Percentiles rank a stretch among this genome's conserved stretches.
phyloP scores from a whole-genome alignment of 1,140 invertebrate genomes.

The Grapholita molesta region DNA sequence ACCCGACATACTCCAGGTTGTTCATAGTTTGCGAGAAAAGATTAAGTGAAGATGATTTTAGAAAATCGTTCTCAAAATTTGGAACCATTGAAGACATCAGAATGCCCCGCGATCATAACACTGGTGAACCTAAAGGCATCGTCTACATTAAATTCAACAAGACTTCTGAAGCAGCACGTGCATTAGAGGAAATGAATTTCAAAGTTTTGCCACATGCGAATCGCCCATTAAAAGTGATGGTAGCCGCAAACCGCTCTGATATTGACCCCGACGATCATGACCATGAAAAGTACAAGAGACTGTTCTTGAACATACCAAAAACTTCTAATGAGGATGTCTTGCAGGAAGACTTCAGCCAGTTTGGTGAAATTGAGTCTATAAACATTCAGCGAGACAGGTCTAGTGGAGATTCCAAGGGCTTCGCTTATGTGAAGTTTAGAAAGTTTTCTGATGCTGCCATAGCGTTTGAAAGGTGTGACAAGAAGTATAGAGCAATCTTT shows the following conservation, averaged over 20 bases:
- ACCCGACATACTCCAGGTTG: constrained; percentile 75
- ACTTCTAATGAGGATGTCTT: constrained; percentile 88
- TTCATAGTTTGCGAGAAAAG: constrained; percentile 92
- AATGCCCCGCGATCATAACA: constrained; percentile 90
- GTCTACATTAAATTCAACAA: constrained; percentile 91
- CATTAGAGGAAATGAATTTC: constrained; percentile 92
- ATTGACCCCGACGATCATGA: constrained; percentile 91
- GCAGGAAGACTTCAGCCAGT: constrained; percentile 88
- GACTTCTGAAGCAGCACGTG: constrained; percentile 90
- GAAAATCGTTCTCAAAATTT: constrained; percentile 87
- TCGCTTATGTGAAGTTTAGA: constrained; percentile 92
- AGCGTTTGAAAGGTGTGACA: constrained; percentile 93
- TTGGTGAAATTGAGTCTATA: constrained; percentile 90
- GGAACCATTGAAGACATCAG: constrained; percentile 94
- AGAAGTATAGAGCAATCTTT: constrained; percentile 92
- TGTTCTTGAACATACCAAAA: constrained; percentile 93
- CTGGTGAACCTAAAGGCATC: constrained; percentile 91
- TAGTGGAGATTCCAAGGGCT: constrained; percentile 91
- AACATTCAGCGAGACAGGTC: constrained; percentile 90
- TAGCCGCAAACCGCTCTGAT: constrained; percentile 84
- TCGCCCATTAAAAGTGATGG: constrained; percentile 92
- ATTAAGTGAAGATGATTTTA: constrained; percentile 88
- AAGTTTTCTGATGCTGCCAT: constrained; percentile 91
- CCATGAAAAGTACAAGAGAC: constrained; percentile 81
- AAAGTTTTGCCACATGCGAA: constrained; percentile 84